Evolutionary conservation across 2,888 invertebrate species (phyloP).

Genomic region (Dryobotodes eremita): DNA sequence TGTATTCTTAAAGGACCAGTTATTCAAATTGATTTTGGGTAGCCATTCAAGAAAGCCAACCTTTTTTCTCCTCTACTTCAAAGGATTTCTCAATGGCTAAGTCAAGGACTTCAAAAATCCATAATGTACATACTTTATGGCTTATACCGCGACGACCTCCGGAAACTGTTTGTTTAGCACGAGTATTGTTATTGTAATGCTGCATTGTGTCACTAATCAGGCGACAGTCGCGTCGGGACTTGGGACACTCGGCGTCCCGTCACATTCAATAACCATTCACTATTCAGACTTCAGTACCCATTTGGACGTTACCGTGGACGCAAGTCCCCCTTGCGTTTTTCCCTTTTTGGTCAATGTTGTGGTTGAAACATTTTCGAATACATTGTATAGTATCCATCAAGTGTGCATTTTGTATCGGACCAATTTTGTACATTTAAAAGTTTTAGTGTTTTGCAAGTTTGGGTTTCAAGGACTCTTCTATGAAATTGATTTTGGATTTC

Average conservation of each 20-base stretch:
- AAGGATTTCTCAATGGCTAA: constrained; percentile 14
- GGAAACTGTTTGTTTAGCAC: constrained; percentile 81
- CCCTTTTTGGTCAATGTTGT: neutral
- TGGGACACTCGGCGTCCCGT: constrained; percentile 54
- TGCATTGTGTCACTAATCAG: constrained; percentile 75
- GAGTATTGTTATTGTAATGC: constrained; percentile 86
- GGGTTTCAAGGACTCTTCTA: constrained; percentile 34
- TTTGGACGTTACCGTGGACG: constrained; percentile 39
- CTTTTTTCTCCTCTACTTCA: constrained; percentile 17
- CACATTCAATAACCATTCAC: constrained; percentile 27
- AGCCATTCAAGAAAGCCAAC: constrained; percentile 2
- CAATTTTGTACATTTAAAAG: neutral
- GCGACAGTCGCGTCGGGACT: constrained; percentile 47
- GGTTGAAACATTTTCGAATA: constrained; percentile 7
- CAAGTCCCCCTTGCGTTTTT: neutral
- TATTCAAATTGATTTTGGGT: neutral
- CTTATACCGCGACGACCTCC: constrained; percentile 70
- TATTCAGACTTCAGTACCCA: constrained; percentile 37
- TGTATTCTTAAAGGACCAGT: neutral
- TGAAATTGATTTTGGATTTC: constrained; percentile 55
- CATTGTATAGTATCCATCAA: neutral
- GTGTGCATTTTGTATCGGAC: constrained; percentile 16
- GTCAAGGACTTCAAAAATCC: constrained; percentile 37
- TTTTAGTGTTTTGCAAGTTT: constrained; percentile 15
- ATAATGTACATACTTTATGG: constrained; percentile 37